A percentile compares a stretch with the other conserved stretches of the same genome.
phyloP scores from a whole-genome alignment of 1,140 invertebrate genomes.

The Zaprionus taronus region DNA sequence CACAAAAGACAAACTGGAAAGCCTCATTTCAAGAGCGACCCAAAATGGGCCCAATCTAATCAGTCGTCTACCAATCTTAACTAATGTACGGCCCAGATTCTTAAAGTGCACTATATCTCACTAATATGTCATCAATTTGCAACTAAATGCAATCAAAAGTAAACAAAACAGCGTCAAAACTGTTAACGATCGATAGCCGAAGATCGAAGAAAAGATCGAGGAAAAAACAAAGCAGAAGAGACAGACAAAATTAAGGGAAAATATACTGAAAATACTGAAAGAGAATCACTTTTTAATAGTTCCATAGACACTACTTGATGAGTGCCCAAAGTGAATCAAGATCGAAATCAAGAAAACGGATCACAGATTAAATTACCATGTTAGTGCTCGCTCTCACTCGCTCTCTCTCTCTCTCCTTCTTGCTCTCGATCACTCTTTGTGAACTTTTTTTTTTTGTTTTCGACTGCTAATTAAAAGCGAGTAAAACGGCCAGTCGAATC shows the following conservation, averaged over 20 bases:
- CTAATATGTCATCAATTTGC: constrained; percentile 80
- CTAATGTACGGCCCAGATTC: constrained; percentile 32
- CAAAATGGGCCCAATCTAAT: constrained; percentile 25
- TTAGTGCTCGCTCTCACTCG: constrained; percentile 40
- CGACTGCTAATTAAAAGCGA: constrained; percentile 79
- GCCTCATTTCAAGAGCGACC: background rate
- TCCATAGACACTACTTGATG: constrained; percentile 72
- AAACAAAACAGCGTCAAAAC: constrained; percentile 76
- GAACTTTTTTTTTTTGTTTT: constrained; percentile 17
- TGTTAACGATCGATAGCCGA: constrained; percentile 46
- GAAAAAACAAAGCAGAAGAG: background rate
- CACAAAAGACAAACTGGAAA: constrained; percentile 7
- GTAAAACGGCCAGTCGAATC: constrained; percentile 76
- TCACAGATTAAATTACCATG: constrained; percentile 74
- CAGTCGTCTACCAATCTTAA: constrained; percentile 26
- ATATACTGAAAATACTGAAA: constrained; percentile 33
- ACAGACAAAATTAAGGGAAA: constrained; percentile 12
- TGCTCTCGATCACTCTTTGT: background rate
- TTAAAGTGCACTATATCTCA: constrained; percentile 43
- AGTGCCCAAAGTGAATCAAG: constrained; percentile 77
- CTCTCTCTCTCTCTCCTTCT: constrained; percentile 4
- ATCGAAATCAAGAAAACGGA: constrained; percentile 62
- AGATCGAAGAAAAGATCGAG: background rate
- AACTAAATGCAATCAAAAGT: constrained; percentile 70
- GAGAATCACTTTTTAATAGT: constrained; percentile 72